A percentile compares a stretch with the other conserved stretches of the same genome.
phyloP scores from a whole-genome alignment of 1,140 invertebrate species.

The Bombus soroeensis region DNA sequence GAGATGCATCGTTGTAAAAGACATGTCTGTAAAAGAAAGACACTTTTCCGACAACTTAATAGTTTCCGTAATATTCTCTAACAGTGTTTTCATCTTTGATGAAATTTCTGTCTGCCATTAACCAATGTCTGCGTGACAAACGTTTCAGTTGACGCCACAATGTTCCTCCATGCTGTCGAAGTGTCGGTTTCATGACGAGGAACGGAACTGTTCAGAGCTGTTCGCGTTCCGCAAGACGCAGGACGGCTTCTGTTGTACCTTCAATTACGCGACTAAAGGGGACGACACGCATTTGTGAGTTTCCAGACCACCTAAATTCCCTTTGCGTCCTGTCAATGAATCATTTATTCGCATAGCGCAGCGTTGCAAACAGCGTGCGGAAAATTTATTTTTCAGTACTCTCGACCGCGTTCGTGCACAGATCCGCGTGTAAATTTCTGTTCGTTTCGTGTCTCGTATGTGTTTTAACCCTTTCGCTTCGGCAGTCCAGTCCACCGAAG shows the following conservation, averaged over 20 bases:
- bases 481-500: too few species aligned
- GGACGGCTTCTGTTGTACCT: slow-evolving; percentile 85
- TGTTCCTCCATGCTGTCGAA: slow-evolving; percentile 81
- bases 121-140: background rate
- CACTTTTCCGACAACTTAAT: too few species aligned
- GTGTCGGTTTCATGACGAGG: slow-evolving; percentile 80
- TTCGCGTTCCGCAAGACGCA: slow-evolving; percentile 82
- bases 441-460: background rate
- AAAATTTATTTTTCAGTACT: too few species aligned
- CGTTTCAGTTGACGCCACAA: slow-evolving; percentile 81
- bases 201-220: slow-evolving; percentile 77
- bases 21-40: too few species aligned
- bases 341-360: background rate
- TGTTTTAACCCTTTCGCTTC: too few species aligned
- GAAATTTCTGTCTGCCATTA: too few species aligned
- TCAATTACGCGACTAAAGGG: slow-evolving; percentile 81
- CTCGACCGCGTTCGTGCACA: background rate
- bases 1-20: too few species aligned
- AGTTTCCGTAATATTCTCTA: too few species aligned
- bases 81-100: too few species aligned
- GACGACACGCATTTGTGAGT: slow-evolving; percentile 68
- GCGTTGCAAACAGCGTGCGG: too few species aligned
- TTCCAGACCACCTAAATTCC: background rate
- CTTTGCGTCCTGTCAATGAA: background rate
- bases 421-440: background rate